Conservation (phyloP, 1,140 invertebrate species). For the Neodiprion pinetum region DNA sequence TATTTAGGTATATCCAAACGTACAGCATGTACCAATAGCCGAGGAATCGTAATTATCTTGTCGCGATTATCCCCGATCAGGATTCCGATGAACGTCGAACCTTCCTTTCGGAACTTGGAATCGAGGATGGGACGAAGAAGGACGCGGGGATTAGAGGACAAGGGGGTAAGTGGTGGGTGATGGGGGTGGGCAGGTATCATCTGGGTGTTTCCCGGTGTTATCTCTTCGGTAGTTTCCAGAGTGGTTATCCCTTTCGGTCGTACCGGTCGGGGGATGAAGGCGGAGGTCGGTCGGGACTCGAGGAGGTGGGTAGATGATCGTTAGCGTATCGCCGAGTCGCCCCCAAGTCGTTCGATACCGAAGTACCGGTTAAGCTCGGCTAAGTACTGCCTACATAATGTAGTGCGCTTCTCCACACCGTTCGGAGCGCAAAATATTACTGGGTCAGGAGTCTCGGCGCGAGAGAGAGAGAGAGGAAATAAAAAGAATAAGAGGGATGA, state of each 20-base stretch:
- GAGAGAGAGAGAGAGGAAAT: not conserved
- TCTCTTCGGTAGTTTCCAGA: not conserved
- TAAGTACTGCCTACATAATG: constrained; percentile 23
- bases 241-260: not conserved
- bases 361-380: constrained; percentile 38
- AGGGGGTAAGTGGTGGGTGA: constrained; percentile 8
- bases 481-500: not conserved
- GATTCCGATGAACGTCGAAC: constrained; percentile 10
- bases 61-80: too few species aligned
- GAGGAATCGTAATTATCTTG: too few species aligned
- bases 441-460: constrained; percentile 45
- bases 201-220: not conserved
- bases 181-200: constrained; percentile 1
- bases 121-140: not conserved
- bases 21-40: too few species aligned
- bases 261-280: constrained; percentile 7
- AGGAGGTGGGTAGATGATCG: constrained; percentile 33
- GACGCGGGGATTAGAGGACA: not conserved
- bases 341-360: constrained; percentile 42
- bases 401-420: constrained; percentile 31
- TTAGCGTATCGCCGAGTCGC: constrained; percentile 54
- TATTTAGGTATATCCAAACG: too few species aligned
- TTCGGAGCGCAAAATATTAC: constrained; percentile 34
- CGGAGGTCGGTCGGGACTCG: constrained; percentile 3
- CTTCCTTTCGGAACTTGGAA: not conserved